Conservation (phyloP, 2,113 vertebrate species). For the Ictalurus furcatus region DNA sequence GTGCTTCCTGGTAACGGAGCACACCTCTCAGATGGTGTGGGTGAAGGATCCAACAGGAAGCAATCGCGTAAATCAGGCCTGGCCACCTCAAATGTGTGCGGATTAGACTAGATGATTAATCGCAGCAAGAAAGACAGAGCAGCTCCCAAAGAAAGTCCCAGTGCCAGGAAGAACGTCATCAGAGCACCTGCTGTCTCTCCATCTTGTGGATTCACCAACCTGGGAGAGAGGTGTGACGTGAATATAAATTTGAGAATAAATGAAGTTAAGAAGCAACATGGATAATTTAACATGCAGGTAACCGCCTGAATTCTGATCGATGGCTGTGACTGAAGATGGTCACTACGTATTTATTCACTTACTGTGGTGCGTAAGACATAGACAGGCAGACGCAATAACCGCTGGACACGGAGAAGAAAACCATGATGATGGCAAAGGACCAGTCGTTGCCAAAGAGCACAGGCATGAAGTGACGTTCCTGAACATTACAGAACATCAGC, state of each 20-base stretch:
- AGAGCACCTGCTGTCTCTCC: slow-evolving; percentile 82
- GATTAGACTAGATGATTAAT: slow-evolving; percentile 65
- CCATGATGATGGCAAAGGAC: slow-evolving; percentile 78
- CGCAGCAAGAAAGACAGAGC: slow-evolving; percentile 79
- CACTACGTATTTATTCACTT: slow-evolving; percentile 54
- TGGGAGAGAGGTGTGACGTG: slow-evolving; percentile 48
- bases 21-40: neutral
- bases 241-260: neutral
- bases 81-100: slow-evolving; percentile 65
- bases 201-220: slow-evolving; percentile 79
- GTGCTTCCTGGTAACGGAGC: neutral
- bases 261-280: neutral
- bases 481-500: slow-evolving; percentile 85
- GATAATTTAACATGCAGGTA: neutral
- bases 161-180: slow-evolving; percentile 87
- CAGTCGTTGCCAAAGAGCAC: slow-evolving; percentile 74
- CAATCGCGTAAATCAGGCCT: neutral
- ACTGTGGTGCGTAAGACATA: slow-evolving; percentile 89
- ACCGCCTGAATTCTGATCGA: neutral
- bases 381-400: slow-evolving; percentile 85
- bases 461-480: slow-evolving; percentile 65
- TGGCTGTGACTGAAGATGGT: neutral
- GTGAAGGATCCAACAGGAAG: neutral
- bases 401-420: slow-evolving; percentile 79
- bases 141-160: slow-evolving; percentile 82